Evolutionary conservation across 2,888 invertebrate species (phyloP), one percentile per base, ranked within the genome.

Genomic region (Netelia melanura): DNA sequence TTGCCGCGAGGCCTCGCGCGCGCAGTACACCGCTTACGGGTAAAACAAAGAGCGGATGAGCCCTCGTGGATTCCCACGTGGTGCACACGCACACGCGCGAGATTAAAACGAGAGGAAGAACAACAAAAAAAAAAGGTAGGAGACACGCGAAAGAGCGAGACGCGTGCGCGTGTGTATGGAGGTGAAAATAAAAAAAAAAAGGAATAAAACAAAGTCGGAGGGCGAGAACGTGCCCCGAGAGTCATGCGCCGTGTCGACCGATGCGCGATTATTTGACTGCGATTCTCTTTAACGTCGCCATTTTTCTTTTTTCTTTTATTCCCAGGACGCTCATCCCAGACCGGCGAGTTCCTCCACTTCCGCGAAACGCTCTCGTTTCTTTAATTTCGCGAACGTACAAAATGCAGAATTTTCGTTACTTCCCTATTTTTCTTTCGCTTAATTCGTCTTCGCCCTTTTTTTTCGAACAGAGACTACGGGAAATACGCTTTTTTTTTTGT

Each of bases 31-130:
- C 30, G 44, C 74, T 74, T 74, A 58, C 72, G 30, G 76, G 62
- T 0, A 72, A 83, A 92, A 93, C 92, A 93, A 93, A 93, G 92
- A 91, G 90, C 92, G 92, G 91, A 92, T 90, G 92, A 91, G 87
- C 90, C 71, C 78, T 81, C 77, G 86, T 71, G 88, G 88, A 91
- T 91, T 93, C 92, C 92, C 92, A 91, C 89, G 91, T 88, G 90
- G 89, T 89, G 87, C 84, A 87, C 48, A 67, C 58, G 58, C 65
- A 72, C 72, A 44, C 56, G 38, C 62, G 30, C 25, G 30, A 64
- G 6, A 30, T 11, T 43, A 48, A 23, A 52, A 38, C 52, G 81
- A 81, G 75, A 76, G 56, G 56, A 77, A 80, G 77, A 74, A 75
- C 67, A 67, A 79, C 68, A 77, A 72, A 62, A 87, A 58, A 74